These are phyloP conservation scores for Phalacrocorax aristotelis DNA, from an alignment of 2,113 vertebrate genomes.

Conservation along the genomic window DNA sequence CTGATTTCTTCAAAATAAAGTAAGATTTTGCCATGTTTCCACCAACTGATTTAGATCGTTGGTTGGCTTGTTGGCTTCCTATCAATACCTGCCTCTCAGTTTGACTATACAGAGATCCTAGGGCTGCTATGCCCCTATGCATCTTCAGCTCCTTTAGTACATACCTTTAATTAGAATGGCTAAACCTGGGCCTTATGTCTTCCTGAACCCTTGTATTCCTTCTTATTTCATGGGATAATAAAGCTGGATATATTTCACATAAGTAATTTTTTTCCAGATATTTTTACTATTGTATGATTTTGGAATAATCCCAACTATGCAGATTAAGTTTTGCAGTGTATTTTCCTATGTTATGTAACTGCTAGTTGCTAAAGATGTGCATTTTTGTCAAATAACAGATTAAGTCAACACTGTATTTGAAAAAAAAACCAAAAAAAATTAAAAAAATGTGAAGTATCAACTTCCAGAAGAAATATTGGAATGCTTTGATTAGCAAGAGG, in stretches of 20 bases:
- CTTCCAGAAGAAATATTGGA: background rate
- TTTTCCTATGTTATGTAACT: background rate
- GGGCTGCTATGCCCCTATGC: accelerated
- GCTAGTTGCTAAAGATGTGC: background rate
- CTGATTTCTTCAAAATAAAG: background rate
- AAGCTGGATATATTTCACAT: background rate
- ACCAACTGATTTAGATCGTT: background rate
- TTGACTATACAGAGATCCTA: background rate
- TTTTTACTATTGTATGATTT: background rate
- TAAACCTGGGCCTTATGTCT: background rate
- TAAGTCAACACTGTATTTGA: background rate
- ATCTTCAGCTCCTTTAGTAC: background rate
- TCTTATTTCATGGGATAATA: background rate
- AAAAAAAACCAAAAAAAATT: background rate
- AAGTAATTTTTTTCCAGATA: background rate
- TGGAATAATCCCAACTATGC: background rate
- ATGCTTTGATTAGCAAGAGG: background rate
- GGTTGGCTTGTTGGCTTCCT: background rate
- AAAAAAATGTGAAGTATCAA: background rate
- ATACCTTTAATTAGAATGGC: background rate
- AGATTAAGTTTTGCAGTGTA: background rate
- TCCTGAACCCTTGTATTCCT: background rate
- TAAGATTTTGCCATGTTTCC: background rate
- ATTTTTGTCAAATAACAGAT: background rate
- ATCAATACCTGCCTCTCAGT: accelerated